Evolutionary conservation across 2,797 vertebrate genomes (phyloP).

Genomic region (Thamnophis elegans): DNA sequence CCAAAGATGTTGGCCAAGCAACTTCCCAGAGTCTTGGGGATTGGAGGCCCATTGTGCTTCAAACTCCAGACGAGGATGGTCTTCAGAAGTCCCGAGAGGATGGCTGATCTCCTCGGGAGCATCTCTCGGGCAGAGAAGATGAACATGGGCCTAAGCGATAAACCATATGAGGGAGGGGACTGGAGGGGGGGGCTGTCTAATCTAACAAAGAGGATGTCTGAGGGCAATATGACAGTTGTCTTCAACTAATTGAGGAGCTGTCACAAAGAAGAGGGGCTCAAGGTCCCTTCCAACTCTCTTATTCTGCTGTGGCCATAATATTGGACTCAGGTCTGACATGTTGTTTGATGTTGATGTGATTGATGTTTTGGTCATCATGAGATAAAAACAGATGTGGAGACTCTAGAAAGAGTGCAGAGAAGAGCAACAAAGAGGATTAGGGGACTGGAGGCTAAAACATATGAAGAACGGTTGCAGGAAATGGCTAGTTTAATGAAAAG

Average conservation of each 20-base stretch:
- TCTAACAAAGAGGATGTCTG: not conserved
- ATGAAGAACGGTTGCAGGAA: too few species aligned
- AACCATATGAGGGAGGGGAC: not conserved
- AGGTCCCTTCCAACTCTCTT: not conserved
- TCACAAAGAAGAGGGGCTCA: not conserved
- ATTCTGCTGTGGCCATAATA: not conserved
- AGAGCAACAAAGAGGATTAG: too few species aligned
- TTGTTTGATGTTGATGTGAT: not conserved
- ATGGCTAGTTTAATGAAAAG: too few species aligned
- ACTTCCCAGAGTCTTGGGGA: not conserved
- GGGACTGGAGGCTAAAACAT: not conserved
- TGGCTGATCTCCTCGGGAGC: not conserved
- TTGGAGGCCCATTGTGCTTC: not conserved
- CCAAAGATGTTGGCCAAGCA: not conserved
- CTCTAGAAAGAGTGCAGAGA: too few species aligned
- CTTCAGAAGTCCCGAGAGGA: not conserved
- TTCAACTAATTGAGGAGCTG: not conserved
- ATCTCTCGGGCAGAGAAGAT: not conserved
- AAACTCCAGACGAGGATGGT: not conserved
- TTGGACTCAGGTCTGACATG: not conserved
- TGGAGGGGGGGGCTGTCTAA: not conserved
- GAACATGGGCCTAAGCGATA: not conserved
- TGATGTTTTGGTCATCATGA: not conserved
- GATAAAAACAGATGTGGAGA: too few species aligned
- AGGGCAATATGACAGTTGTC: not conserved